Evolutionary conservation across 1,140 invertebrate genomes (phyloP).

Genomic region (Meteorus sp.): DNA sequence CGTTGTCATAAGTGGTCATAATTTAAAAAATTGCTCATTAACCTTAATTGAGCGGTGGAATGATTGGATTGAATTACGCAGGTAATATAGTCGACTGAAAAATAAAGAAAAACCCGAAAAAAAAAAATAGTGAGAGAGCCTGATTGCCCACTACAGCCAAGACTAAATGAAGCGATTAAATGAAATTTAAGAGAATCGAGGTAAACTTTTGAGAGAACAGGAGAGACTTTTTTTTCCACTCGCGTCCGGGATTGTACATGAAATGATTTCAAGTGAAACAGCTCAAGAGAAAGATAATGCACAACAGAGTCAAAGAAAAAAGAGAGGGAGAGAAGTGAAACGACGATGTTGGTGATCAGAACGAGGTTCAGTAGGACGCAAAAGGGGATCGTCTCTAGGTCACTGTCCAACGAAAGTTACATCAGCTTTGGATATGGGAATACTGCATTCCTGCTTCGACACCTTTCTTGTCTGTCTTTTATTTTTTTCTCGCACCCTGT

Average conservation of each 20-base stretch:
- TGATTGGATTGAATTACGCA: background rate
- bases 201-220: background rate
- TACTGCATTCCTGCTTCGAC: constrained; percentile 7
- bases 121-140: background rate
- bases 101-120: too few species aligned
- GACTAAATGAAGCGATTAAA: constrained; percentile 2
- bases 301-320: background rate
- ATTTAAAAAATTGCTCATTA: background rate
- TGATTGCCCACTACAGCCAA: background rate
- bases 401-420: constrained; percentile 13
- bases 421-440: constrained; percentile 8
- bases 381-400: constrained; percentile 15
- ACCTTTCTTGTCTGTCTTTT: background rate
- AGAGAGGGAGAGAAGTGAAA: constrained; percentile 11
- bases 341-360: background rate
- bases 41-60: background rate
- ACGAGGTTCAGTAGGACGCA: constrained; percentile 3
- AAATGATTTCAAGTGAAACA: background rate
- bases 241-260: background rate
- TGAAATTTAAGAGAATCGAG: background rate
- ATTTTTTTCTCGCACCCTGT: constrained; percentile 9
- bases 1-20: background rate
- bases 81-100: too few species aligned
- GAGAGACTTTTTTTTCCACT: too few species aligned
- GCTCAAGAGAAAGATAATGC: background rate